Conservation (phyloP, 2,888 invertebrate species). For the Elysia crispata region DNA sequence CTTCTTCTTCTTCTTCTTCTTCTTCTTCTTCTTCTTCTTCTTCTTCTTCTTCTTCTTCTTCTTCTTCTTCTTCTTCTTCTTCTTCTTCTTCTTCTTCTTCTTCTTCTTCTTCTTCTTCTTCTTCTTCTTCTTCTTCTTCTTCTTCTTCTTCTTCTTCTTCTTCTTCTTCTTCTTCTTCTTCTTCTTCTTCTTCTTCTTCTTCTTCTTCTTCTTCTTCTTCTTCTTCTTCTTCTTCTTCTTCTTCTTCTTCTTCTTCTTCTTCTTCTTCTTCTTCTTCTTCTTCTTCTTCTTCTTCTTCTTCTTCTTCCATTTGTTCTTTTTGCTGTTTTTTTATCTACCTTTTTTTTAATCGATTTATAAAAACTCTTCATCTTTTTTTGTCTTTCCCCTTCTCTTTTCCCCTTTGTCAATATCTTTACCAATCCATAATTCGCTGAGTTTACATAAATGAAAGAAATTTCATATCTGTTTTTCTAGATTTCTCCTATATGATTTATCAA, state of each 20-base stretch:
- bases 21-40: background rate
- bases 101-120: background rate
- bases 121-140: constrained; percentile 27
- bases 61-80: background rate
- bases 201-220: constrained; percentile 42
- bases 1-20: background rate
- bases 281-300: no score
- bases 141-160: constrained; percentile 42
- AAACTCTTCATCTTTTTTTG: no score
- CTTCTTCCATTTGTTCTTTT: no score
- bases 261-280: background rate
- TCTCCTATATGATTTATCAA: no score
- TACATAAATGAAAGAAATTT: no score
- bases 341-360: no score
- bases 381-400: no score
- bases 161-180: constrained; percentile 42
- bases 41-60: background rate
- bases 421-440: no score
- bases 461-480: no score
- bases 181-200: constrained; percentile 42
- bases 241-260: background rate
- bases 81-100: constrained; percentile 5
- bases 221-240: constrained; percentile 10
- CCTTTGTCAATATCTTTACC: no score
- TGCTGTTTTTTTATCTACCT: no score